Evolutionary conservation across 2,797 vertebrate species (phyloP), one percentile per base, ranked within the genome.

Genomic region (Rhynchotus rufescens): DNA sequence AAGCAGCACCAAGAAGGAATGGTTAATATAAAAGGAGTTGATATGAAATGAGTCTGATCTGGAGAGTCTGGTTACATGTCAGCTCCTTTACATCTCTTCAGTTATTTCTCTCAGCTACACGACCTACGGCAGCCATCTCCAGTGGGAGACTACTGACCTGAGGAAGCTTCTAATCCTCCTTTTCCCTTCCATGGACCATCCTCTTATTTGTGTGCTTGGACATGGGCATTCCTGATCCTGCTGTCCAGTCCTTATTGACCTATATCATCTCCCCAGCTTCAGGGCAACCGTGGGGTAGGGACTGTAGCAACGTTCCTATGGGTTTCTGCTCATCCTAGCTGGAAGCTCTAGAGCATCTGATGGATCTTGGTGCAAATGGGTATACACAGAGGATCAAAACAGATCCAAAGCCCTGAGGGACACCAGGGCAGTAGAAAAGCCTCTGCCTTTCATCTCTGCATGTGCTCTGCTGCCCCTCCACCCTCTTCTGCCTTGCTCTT

Each of bases 71-170:
- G 45, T 73, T 86, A 78, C 38, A 20, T 22, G 44, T 10, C 40
- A 14, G 14, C 76, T n/a, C 40, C 49, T 62, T 84, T 59, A 73
- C n/a, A 73, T 74, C 62, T 40, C 40, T 82, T 77, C 42, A 62
- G 19, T 56, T 45, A 67, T 49, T 15, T 54, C 16, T 36, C 45
- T n/a, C 71, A 76, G 79, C 47, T 76, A 57, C 34, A 36, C 0
- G 2, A 72, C 10, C 51, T 44, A 59, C 3, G 6, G 66, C 57
- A 88, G 22, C 51, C 21, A 56, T 6, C 62, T 80, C 74, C 49
- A 15, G 14, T 2, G 6, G 17, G 28, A 80, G 13, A 1, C 4
- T 28, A 45, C 17, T 54, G 21, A 71, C 30, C 19, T 0, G 0
- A 80, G 25, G 40, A 89, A 71, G 38, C 22, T n/a, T 64, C 38